Conservation (phyloP, 2,797 vertebrate genomes). For the Neostethus bicornis region DNA sequence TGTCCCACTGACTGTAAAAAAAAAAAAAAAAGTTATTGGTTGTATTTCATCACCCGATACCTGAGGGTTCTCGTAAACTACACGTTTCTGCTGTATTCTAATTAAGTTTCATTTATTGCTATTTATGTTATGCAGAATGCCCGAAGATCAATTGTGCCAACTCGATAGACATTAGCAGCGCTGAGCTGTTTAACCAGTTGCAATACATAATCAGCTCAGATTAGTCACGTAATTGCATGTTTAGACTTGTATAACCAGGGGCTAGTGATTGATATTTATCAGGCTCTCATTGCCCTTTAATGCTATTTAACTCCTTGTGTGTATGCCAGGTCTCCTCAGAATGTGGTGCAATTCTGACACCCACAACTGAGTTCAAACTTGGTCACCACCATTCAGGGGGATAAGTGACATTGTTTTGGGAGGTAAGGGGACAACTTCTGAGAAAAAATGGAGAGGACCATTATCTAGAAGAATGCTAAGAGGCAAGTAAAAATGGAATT, state of each 20-base stretch:
- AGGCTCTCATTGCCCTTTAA: constrained; percentile 25
- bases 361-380: constrained; percentile 65
- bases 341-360: constrained; percentile 57
- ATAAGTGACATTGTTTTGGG: constrained; percentile 44
- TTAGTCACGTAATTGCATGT: constrained; percentile 45
- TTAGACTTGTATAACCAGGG: constrained; percentile 28
- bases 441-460: not conserved
- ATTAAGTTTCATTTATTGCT: constrained; percentile 31
- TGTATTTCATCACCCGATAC: constrained; percentile 31
- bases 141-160: constrained; percentile 17
- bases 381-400: constrained; percentile 55
- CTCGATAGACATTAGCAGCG: constrained; percentile 30
- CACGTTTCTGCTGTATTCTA: constrained; percentile 24
- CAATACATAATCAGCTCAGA: constrained; percentile 52
- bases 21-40: constrained; percentile 12
- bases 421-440: constrained; percentile 42
- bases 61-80: constrained; percentile 14
- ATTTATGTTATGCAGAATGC: constrained; percentile 41
- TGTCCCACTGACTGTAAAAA: constrained; percentile 25
- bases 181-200: constrained; percentile 27
- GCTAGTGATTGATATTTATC: constrained; percentile 39
- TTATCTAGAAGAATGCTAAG: constrained; percentile 42
- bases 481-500: constrained; percentile 44
- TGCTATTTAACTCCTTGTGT: constrained; percentile 43
- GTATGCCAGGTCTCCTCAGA: constrained; percentile 45